phyloP scores from a whole-genome alignment of 2,113 vertebrate species.

The Merops nubicus region DNA sequence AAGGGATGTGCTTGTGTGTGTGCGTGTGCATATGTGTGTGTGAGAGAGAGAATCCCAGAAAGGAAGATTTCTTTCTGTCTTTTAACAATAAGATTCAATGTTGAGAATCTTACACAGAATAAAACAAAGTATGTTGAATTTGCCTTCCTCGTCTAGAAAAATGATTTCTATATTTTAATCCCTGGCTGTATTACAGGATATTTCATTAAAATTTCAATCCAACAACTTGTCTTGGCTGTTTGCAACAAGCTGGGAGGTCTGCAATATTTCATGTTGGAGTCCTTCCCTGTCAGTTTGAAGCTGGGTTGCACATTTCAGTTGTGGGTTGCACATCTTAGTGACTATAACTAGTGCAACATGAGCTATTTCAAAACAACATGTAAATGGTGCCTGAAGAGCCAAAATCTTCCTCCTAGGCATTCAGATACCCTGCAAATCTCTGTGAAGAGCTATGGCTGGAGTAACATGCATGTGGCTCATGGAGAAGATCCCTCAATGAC shows the following conservation, averaged over 20 bases:
- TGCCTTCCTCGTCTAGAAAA: background rate
- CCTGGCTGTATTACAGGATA: background rate
- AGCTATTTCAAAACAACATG: background rate
- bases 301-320: background rate
- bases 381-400: background rate
- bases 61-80: background rate
- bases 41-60: background rate
- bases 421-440: background rate
- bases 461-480: background rate
- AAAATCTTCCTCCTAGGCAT: background rate
- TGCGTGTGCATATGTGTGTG: background rate
- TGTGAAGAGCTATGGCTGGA: background rate
- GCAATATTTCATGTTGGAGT: background rate
- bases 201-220: background rate
- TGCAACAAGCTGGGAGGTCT: conserved; percentile 6
- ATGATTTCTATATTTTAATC: background rate
- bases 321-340: background rate
- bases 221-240: background rate
- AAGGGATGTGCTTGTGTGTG: background rate
- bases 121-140: background rate
- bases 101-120: background rate
- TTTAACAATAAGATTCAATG: background rate
- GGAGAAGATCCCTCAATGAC: background rate
- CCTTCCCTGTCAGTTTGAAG: background rate
- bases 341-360: background rate